Evolutionary conservation across 2,888 invertebrate genomes (phyloP).

Genomic region (Tridacna gigas): DNA sequence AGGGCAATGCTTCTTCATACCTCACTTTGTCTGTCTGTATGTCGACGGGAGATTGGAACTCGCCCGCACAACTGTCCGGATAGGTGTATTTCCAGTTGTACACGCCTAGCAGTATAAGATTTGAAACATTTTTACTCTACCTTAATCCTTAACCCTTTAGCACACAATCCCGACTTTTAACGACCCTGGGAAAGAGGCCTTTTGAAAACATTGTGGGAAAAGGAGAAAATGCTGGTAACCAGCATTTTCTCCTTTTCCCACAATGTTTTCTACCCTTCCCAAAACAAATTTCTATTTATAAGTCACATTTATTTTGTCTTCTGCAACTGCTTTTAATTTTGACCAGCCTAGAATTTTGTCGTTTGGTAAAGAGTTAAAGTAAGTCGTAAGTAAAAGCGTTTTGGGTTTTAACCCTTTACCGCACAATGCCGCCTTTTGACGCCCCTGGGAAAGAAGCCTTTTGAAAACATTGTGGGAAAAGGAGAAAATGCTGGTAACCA

Average conservation of each 20-base stretch:
- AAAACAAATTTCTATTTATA: too few species aligned
- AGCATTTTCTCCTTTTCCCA: constrained; percentile 1
- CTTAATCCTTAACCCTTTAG: neutral
- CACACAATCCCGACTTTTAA: neutral
- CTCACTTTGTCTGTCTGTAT: constrained; percentile 53
- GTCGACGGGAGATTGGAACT: constrained; percentile 62
- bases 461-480: too few species aligned
- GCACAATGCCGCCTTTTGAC: too few species aligned
- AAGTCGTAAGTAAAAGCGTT: too few species aligned
- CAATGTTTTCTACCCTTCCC: neutral
- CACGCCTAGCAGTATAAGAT: constrained; percentile 37
- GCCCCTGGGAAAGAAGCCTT: too few species aligned
- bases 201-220: neutral
- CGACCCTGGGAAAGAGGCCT: neutral
- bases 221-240: neutral
- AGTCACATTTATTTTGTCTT: too few species aligned
- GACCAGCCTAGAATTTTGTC: too few species aligned
- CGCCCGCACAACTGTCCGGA: constrained; percentile 51
- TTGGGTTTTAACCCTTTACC: too few species aligned
- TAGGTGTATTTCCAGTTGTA: constrained; percentile 61
- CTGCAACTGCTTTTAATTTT: too few species aligned
- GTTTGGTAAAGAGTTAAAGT: too few species aligned
- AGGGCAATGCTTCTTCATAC: constrained; percentile 41
- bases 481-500: too few species aligned
- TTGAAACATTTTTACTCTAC: too few species aligned